phyloP scores from a whole-genome alignment of 2,113 vertebrate genomes.

The Anhinga rufa region DNA sequence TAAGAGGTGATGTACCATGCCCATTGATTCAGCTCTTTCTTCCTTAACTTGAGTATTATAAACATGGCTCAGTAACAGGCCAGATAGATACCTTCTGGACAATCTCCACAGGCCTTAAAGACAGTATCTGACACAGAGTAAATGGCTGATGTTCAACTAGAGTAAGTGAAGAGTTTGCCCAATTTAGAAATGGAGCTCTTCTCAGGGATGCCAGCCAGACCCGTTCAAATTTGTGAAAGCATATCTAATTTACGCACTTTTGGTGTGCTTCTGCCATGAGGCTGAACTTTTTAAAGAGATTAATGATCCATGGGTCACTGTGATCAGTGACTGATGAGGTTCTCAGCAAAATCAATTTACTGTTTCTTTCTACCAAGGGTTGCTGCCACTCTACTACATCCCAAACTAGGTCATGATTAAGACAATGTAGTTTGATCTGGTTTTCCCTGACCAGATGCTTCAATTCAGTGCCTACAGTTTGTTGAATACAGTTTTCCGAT shows the following conservation, averaged over 20 bases:
- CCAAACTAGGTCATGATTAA: constrained; percentile 19
- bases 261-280: neutral
- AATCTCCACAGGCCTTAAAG: neutral
- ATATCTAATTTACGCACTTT: neutral
- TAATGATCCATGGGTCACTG: constrained; percentile 24
- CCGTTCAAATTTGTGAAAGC: neutral
- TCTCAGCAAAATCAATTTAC: constrained; percentile 45
- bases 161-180: neutral
- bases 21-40: neutral
- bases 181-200: neutral
- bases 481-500: neutral
- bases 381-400: neutral
- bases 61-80: neutral
- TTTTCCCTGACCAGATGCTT: neutral
- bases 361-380: neutral
- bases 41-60: neutral
- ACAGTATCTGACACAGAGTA: neutral
- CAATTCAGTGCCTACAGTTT: neutral
- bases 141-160: neutral
- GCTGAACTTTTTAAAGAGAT: constrained; percentile 44
- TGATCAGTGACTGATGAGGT: constrained; percentile 42
- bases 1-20: neutral
- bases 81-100: neutral
- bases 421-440: neutral
- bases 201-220: neutral